Percentiles rank a stretch among this genome's conserved stretches.
These are phyloP conservation scores for Oligia fasciuncula DNA, from an alignment of 2,888 invertebrate genomes.

Conservation along the genomic window DNA sequence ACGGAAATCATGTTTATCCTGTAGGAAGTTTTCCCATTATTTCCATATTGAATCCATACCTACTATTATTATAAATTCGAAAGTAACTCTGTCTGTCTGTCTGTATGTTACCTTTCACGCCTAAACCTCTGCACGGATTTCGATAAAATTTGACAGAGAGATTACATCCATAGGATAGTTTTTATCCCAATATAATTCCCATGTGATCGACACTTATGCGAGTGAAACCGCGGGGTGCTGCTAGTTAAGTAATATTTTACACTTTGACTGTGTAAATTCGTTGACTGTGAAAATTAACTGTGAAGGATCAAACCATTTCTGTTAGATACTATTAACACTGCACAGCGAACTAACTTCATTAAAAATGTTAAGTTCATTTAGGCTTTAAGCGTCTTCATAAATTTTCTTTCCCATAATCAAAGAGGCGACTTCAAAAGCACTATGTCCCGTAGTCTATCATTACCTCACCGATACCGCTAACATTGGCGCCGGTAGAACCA, in stretches of 20 bases:
- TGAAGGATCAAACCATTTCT: background rate
- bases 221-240: no score
- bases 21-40: background rate
- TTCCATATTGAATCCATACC: background rate
- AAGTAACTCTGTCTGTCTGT: no score
- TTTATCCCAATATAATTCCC: no score
- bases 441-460: slow-evolving; percentile 31
- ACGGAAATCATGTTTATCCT: slow-evolving; percentile 5
- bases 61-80: no score
- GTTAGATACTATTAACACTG: background rate
- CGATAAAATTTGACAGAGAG: no score
- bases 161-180: no score
- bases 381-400: background rate
- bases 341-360: background rate
- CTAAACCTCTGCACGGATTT: no score
- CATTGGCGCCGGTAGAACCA: slow-evolving; percentile 19
- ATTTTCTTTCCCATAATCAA: slow-evolving; percentile 16
- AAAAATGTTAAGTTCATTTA: background rate
- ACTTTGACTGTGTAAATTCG: background rate
- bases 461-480: slow-evolving; percentile 41
- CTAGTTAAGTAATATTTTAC: no score
- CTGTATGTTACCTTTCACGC: no score
- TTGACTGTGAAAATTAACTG: background rate
- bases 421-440: background rate
- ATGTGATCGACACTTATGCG: no score